Conservation (phyloP, 2,888 invertebrate genomes). For the Rhagophthalmus giganteus region DNA sequence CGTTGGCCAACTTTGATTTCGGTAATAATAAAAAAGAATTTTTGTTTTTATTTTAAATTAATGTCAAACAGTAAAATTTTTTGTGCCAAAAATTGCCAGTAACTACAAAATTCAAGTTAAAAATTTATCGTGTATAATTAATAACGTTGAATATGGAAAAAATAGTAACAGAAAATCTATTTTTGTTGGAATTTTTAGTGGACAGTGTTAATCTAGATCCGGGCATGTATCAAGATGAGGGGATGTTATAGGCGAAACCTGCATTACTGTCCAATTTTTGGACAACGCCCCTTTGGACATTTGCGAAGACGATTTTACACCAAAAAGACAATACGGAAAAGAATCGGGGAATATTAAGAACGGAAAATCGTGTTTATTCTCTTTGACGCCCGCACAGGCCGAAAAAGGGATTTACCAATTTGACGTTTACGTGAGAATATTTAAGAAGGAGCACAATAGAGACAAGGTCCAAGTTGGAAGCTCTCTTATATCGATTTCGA, state of each 20-base stretch:
- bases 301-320: constrained; percentile 61
- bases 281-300: constrained; percentile 64
- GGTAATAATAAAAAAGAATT: too few relatives aligned
- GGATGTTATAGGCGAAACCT: constrained; percentile 55
- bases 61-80: too few relatives aligned
- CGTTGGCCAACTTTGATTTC: too few relatives aligned
- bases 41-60: too few relatives aligned
- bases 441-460: too few relatives aligned
- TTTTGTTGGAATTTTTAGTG: constrained; percentile 67
- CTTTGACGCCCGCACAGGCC: constrained; percentile 61
- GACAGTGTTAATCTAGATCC: constrained; percentile 51
- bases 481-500: constrained; percentile 62
- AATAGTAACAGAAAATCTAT: constrained; percentile 60
- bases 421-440: constrained; percentile 61
- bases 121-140: too few relatives aligned
- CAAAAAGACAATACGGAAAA: constrained; percentile 44
- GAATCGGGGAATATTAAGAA: constrained; percentile 58
- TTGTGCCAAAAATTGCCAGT: too few relatives aligned
- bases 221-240: constrained; percentile 26
- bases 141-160: constrained; percentile 54
- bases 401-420: constrained; percentile 59
- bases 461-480: constrained; percentile 64
- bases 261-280: constrained; percentile 64
- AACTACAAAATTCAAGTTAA: too few relatives aligned
- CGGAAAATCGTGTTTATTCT: constrained; percentile 70